Evolutionary conservation across 92 coral and sea anemone genomes (phyloP), one percentile per base, ranked within the genome.

Genomic region (Palythoa grandiflora): DNA sequence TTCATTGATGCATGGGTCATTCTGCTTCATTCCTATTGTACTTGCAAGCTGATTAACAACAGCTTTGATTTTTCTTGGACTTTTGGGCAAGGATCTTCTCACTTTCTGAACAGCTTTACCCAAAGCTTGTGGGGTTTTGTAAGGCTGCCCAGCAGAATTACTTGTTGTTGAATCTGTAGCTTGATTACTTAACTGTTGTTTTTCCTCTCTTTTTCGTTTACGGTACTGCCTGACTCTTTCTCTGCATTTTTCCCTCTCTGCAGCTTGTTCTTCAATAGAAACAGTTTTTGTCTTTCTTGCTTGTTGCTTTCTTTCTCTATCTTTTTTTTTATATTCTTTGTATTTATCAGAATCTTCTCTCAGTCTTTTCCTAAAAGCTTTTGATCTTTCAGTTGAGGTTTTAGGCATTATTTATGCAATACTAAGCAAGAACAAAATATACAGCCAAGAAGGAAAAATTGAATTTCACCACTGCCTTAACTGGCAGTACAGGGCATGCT

Each of bases 321-420:
- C 89, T 21, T 87, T 86, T 15, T 47, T 16, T 51, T 87, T 87
- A 36, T 87, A 87, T 19, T 39, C 89, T 75, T 75, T 48, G 50
- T 48, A 87, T 63, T 61, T 87, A 16, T 59, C 76, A 44, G 89
- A 9, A 74, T 87, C 50, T 75, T 57, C 17, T 60, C 72, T 87
- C 15, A 78, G 36, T 78, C 90, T 38, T 35, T 70, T n/a, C 37
- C 90, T 87, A 19, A 63, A 78, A 38, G 16, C 61, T 79, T 68
- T 52, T 36, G 75, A 68, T 66, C 90, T 87, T 87, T 87, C 90
- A 36, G 78, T 66, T 71, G 75, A 17, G 21, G 37, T 79, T 63
- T 38, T 66, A 37, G 86, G 37, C 90, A 87, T 78, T 76, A 19
- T 38, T 77, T 7, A 63, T 61, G 65, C 81, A 77, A 35, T 50